Evolutionary conservation across 2,113 vertebrate genomes (phyloP).

Genomic region (Porphyrio hochstetteri): DNA sequence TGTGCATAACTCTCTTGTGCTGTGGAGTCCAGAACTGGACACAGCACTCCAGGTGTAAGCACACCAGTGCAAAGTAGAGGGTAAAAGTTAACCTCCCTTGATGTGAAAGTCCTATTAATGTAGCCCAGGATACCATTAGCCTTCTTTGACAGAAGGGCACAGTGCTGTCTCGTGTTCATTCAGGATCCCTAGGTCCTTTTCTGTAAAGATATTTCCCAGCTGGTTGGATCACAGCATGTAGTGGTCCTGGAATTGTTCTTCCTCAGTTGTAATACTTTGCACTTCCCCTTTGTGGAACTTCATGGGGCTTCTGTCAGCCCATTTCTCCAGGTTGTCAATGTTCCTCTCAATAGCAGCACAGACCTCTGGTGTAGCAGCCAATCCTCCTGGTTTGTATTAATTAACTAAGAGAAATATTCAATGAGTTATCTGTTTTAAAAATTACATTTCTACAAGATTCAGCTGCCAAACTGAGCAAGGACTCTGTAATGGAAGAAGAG

Average conservation of each 20-base stretch:
- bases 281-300: not conserved
- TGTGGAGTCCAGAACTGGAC: not conserved
- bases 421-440: not conserved
- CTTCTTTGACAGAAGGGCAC: not conserved
- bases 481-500: not conserved
- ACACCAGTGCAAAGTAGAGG: not conserved
- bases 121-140: not conserved
- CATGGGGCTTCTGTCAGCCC: not conserved
- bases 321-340: not conserved
- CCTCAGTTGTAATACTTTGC: not conserved
- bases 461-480: not conserved
- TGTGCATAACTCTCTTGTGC: no score
- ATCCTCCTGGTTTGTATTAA: not conserved
- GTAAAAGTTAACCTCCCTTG: not conserved
- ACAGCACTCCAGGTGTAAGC: not conserved
- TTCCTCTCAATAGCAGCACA: not conserved
- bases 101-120: not conserved
- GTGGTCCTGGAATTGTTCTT: not conserved
- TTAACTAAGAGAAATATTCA: not conserved
- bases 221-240: rapidly evolving
- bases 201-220: not conserved
- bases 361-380: not conserved
- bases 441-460: not conserved
- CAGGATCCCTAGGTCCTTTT: not conserved
- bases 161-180: not conserved